Base-by-base conservation (phyloP, 2,888 invertebrate species). In the Branchipolynoe longqiensis region DNA sequence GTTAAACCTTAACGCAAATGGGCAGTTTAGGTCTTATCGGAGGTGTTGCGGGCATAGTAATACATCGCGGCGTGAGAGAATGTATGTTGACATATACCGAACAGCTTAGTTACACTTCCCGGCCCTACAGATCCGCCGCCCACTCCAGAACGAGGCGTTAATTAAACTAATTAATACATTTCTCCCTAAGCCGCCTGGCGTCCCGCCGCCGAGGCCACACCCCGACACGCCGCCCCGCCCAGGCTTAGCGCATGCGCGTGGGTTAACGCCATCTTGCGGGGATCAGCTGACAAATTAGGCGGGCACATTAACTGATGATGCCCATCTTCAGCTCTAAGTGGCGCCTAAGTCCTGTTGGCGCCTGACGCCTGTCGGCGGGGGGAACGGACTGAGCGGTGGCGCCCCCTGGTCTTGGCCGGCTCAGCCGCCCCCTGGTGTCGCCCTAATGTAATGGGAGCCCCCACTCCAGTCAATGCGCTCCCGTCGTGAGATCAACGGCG, bases 251-350 rank as follows among this genome's bases (percentile, higher is more conserved):
- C 18, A 14, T 12, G 31, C 62, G 28, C 4, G 28, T 31, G 62
- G 62, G 31, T 62, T 6, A 62, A 25, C 62, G 31, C 62, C 62
- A 31, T 62, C 62, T 62, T 62, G 28, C 12, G 62, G 18, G 62
- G 62, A 62, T 62, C 2, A 62, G 62, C 28, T 25, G 62, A 62
- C 62, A 62, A 62, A 62, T 18, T 62, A 62, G 28, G 28, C 48
- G 18, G 28, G 25, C 28, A 62, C 62, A 62, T 62, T 62, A 62
- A 62, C 62, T 62, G 62, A 62, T 62, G 62, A 62, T 62, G 62
- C 62, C 3, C 2, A 25, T 14, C 31, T 2, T 2, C 18, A 25
- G 62, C 28, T 31, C 28, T 25, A 28, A 18, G 59, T 59, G 14
- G 8, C 59, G 14, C 12, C 14, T 59, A 59, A 25, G 8, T 12